Evolutionary conservation across 2,888 invertebrate species (phyloP).

Genomic region (Homarus gammarus): DNA sequence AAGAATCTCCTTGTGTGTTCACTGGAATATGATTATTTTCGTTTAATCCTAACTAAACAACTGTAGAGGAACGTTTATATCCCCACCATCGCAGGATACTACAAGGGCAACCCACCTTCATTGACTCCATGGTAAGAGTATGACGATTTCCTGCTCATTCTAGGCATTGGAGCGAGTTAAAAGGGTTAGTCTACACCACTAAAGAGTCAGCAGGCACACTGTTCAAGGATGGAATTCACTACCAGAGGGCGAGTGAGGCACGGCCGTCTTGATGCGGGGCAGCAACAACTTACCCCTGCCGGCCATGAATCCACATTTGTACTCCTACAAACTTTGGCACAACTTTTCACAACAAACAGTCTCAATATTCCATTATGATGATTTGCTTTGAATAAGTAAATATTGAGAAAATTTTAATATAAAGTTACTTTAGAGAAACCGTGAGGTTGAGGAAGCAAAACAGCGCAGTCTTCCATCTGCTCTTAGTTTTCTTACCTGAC

Average conservation of each 20-base stretch:
- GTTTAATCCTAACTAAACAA: too few relatives aligned
- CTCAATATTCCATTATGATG: background rate
- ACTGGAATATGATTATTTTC: too few relatives aligned
- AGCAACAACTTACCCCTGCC: constrained; percentile 63
- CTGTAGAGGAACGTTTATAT: too few relatives aligned
- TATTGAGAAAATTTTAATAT: too few relatives aligned
- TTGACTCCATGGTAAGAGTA: constrained; percentile 74
- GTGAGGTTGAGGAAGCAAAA: background rate
- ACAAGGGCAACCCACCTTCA: constrained; percentile 72
- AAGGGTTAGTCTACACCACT: constrained; percentile 65
- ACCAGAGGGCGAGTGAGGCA: constrained; percentile 23
- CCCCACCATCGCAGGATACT: too few relatives aligned
- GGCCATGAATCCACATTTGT: constrained; percentile 54
- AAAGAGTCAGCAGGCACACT: constrained; percentile 49
- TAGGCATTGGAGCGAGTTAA: constrained; percentile 71
- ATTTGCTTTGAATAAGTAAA: background rate
- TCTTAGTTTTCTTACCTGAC: constrained; percentile 26
- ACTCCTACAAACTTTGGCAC: background rate
- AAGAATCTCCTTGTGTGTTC: too few relatives aligned
- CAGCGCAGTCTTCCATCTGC: background rate
- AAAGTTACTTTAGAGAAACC: background rate
- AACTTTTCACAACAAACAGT: background rate
- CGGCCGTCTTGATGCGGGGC: background rate
- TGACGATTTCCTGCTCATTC: constrained; percentile 75
- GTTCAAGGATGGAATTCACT: constrained; percentile 5